Evolutionary conservation across 2,113 vertebrate genomes (phyloP).

Genomic region (Peromyscus polionotus): DNA sequence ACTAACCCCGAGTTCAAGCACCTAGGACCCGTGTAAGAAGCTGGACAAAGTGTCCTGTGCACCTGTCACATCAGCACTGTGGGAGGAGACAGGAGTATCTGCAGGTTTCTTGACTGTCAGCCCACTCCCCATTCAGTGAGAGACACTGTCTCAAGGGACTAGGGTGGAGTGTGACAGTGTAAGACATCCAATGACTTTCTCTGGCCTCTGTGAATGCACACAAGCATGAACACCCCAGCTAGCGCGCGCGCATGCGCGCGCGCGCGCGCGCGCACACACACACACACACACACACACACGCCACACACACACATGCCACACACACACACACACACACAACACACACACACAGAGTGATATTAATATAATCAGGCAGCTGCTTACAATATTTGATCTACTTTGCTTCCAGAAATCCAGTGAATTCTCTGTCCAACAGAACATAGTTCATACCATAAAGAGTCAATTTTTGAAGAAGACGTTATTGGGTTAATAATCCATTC

Average conservation of each 20-base stretch:
- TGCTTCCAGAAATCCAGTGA: not conserved
- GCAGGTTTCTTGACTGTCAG: not conserved
- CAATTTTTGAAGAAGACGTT: not conserved
- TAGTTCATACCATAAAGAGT: not conserved
- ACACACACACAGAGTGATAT: not conserved
- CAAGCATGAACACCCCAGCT: not conserved
- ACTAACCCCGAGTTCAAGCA: not conserved
- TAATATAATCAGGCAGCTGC: not conserved
- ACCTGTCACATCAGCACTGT: not conserved
- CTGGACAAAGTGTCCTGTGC: not conserved
- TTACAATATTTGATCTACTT: not conserved
- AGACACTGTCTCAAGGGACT: not conserved
- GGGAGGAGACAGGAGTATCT: not conserved
- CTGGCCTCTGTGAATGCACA: not conserved
- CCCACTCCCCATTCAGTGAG: not conserved
- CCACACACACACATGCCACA: not conserved
- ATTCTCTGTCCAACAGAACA: not conserved
- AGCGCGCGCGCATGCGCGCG: accelerated
- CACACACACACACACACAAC: not conserved
- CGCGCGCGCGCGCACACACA: no score
- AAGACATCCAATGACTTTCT: not conserved
- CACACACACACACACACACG: not conserved
- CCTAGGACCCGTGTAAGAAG: not conserved
- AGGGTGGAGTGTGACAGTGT: not conserved
- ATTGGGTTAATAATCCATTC: not conserved